Conservation (phyloP, 2,797 vertebrate species). For the Chloroceryle amazona region DNA sequence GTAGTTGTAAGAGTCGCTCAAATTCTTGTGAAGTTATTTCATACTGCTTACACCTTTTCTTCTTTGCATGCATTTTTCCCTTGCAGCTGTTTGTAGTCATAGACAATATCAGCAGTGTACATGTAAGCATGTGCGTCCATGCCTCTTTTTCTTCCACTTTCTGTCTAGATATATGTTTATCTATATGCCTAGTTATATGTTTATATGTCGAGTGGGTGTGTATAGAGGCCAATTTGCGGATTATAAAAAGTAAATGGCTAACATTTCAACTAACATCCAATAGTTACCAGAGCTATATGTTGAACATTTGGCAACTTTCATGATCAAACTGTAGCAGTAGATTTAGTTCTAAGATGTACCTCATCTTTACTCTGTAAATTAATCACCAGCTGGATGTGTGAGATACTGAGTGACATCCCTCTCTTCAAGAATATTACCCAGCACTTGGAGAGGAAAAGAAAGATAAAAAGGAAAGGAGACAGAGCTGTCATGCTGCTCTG, state of each 20-base stretch:
- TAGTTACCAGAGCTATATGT: neutral
- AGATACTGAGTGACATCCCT: neutral
- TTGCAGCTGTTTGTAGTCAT: neutral
- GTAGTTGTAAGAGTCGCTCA: neutral
- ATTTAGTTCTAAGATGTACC: constrained; percentile 10
- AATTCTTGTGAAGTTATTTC: neutral
- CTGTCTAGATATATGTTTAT: neutral
- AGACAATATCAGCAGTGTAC: neutral
- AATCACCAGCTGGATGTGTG: constrained; percentile 35
- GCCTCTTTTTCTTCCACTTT: neutral
- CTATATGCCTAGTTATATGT: neutral
- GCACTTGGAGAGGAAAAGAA: constrained; percentile 29
- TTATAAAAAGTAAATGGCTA: neutral
- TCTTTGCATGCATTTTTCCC: neutral
- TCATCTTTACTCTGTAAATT: constrained; percentile 27
- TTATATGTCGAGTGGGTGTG: neutral
- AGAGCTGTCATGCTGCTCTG: constrained; percentile 44
- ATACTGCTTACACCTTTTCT: neutral
- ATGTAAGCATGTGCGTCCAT: neutral
- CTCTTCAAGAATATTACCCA: constrained; percentile 13
- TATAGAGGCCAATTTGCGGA: neutral
- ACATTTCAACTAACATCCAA: neutral
- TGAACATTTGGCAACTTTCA: neutral
- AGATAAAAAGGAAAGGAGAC: constrained; percentile 21
- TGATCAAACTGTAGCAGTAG: neutral